Conservation (phyloP, 2,113 vertebrate genomes). For the Gorsachius goisagi region DNA sequence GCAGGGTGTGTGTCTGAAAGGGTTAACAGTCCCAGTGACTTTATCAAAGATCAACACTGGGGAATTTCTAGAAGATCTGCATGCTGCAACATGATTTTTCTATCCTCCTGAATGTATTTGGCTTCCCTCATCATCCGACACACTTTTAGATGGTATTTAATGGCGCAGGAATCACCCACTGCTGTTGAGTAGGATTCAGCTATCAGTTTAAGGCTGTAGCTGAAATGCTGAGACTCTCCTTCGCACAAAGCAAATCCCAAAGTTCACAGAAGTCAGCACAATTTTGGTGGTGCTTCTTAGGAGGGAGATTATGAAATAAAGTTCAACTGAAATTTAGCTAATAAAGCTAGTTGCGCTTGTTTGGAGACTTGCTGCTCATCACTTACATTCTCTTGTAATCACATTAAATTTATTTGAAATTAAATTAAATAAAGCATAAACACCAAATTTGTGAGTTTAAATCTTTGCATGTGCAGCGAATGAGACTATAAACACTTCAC, state of each 20-base stretch:
- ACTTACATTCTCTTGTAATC: neutral
- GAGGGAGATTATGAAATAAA: neutral
- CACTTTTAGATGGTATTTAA: neutral
- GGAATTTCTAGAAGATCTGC: neutral
- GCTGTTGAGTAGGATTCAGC: neutral
- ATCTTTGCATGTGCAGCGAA: neutral
- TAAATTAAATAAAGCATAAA: neutral
- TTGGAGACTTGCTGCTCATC: neutral
- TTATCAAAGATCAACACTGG: neutral
- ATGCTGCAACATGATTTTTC: neutral
- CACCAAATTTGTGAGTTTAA: neutral
- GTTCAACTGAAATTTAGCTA: neutral
- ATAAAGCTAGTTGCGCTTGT: neutral
- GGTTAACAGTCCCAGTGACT: neutral
- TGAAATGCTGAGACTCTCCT: neutral
- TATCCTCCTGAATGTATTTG: neutral
- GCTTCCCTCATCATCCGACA: neutral
- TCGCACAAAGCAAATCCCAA: neutral
- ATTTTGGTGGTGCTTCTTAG: neutral
- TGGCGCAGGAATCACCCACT: neutral
- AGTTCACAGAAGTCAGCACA: neutral
- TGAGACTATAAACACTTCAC: neutral
- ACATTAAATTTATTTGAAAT: neutral
- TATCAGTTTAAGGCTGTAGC: neutral
- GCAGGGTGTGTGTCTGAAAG: neutral